Evolutionary conservation across 2,888 invertebrate genomes (phyloP), one percentile per base, ranked within the genome.

Genomic region (Amphipoea oculea): DNA sequence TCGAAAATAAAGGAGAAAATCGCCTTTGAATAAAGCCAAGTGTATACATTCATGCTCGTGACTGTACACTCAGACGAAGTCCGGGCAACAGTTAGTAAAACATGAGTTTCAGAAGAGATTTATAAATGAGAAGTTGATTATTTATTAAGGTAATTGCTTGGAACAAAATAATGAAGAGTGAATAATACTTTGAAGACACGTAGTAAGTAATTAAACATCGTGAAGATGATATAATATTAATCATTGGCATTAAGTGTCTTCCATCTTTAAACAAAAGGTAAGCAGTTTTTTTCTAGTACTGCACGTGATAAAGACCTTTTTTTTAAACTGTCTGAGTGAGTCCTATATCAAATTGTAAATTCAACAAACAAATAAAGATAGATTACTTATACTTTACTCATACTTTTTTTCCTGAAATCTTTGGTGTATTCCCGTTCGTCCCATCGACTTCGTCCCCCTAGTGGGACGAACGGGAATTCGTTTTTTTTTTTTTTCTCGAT

Each of bases 111-210:
- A 20, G 45, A 42, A 67, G 45, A 45, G n/a, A 68, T 17, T 68
- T n/a, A 68, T 45, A 17, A 68, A 45, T 68, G 5, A 68, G 29
- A 17, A n/a, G 17, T 45, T 45, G 9, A 63, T 20, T 63, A 63
- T 63, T 36, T 20, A 20, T 36, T 62, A 20, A 14, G 36, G 17
- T 62, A 63, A 14, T 63, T 36, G 7, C 20, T 9, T 36, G 36
- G 63, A 63, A 36, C 36, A 63, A 36, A 29, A 62, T 29, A 62
- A 62, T 57, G 29, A 42, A 74, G 40, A 42, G 14, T 42, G 40
- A n/a, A 23, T 14, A 20, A 29, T 54, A 74, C 42, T 74, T 51
- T 73, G 51, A 74, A 29, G 29, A 73, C 40, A 29, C 54, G 20
- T 11, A 20, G 62, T 73, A 29, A 54, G 40, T 29, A 51, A 54